A percentile compares a stretch with the other conserved stretches of the same genome.
Evolutionary conservation across 2,888 invertebrate species (phyloP).

Genomic region (Dryococelus australis): DNA sequence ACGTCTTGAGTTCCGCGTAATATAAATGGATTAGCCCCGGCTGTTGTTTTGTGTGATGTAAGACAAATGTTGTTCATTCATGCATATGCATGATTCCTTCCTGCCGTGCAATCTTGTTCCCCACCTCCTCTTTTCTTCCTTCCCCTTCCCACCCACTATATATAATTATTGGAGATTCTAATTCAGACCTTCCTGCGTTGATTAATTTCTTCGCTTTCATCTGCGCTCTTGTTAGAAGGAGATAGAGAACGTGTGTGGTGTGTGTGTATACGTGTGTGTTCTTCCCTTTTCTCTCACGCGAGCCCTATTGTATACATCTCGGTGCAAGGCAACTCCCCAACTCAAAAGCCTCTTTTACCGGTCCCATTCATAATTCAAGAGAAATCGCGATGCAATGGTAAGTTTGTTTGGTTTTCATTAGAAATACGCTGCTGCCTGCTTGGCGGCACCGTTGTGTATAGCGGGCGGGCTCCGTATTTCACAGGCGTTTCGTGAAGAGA

Average conservation of each 20-base stretch:
- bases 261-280: no score
- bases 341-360: background rate
- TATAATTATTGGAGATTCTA: constrained; percentile 40
- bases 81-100: constrained; percentile 40
- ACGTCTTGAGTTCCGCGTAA: background rate
- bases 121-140: constrained; percentile 17
- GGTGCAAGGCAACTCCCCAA: background rate
- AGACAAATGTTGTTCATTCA: constrained; percentile 39
- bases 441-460: background rate
- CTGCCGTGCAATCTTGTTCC: constrained; percentile 24
- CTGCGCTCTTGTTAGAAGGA: background rate
- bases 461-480: background rate
- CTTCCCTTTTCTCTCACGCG: background rate
- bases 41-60: constrained; percentile 34
- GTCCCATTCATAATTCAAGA: constrained; percentile 11
- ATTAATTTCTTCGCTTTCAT: constrained; percentile 41
- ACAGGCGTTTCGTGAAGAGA: background rate
- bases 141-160: background rate
- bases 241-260: background rate
- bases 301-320: background rate
- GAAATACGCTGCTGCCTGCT: background rate
- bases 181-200: constrained; percentile 35
- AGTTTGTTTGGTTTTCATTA: constrained; percentile 29
- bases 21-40: constrained; percentile 22
- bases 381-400: background rate